Evolutionary conservation across 2,797 vertebrate species (phyloP).

Genomic region (Capromys pilorides): DNA sequence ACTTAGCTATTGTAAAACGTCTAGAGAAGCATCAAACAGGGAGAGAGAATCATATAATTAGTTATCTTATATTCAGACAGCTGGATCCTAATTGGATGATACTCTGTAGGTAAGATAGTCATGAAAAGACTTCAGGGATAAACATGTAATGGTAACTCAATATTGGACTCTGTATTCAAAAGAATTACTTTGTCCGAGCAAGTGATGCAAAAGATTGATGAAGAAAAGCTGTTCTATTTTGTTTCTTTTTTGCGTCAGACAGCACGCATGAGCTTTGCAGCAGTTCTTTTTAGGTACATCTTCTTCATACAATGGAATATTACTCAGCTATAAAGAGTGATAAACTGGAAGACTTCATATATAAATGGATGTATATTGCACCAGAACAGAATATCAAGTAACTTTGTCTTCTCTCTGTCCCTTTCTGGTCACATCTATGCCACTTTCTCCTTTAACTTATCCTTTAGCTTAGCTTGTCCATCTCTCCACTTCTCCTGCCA

Average conservation of each 20-base stretch:
- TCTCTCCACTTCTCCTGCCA: neutral
- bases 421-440: neutral
- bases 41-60: neutral
- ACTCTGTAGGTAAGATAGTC: neutral
- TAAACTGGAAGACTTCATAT: too few species aligned
- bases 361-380: too few species aligned
- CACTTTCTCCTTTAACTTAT: neutral
- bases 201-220: neutral
- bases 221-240: neutral
- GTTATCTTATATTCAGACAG: neutral
- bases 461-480: neutral
- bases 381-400: neutral
- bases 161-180: neutral
- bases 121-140: neutral
- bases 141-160: neutral
- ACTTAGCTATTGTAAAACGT: neutral
- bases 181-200: too few species aligned
- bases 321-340: too few species aligned
- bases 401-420: neutral
- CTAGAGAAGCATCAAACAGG: neutral
- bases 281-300: neutral
- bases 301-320: too few species aligned
- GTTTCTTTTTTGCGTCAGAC: neutral
- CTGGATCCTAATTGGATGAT: neutral
- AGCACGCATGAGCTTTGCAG: neutral